Percentiles rank a stretch among this genome's conserved stretches.
These are phyloP conservation scores for Agonopterix heracliana DNA, from an alignment of 2,888 invertebrate species.

Conservation along the genomic window DNA sequence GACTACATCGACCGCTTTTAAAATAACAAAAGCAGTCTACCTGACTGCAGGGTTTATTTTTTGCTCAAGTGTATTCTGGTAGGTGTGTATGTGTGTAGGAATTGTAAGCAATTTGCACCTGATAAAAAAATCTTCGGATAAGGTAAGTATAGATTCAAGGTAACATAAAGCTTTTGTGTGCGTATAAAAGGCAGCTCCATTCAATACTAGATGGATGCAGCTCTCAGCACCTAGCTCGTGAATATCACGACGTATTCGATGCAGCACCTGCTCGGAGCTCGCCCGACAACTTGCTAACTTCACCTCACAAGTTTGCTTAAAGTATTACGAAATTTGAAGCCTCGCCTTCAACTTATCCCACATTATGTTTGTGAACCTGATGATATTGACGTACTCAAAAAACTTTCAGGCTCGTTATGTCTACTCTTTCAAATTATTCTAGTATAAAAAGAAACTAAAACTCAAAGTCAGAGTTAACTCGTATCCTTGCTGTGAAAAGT, in stretches of 20 bases:
- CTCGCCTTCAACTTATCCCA: constrained; percentile 42
- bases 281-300: constrained; percentile 48
- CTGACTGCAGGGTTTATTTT: no score
- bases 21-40: no score
- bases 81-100: no score
- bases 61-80: no score
- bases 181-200: constrained; percentile 19
- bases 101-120: no score
- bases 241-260: constrained; percentile 55
- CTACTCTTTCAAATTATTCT: constrained; percentile 16
- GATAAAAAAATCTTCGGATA: no score
- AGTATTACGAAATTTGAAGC: constrained; percentile 66
- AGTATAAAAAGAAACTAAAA: constrained; percentile 21
- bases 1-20: no score
- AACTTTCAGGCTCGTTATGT: constrained; percentile 45
- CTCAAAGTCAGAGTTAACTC: constrained; percentile 23
- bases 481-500: constrained; percentile 31
- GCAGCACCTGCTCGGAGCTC: constrained; percentile 65
- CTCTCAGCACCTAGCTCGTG: constrained; percentile 22
- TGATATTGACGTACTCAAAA: constrained; percentile 44
- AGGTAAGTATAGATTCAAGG: no score
- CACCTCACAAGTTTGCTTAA: constrained; percentile 59
- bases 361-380: constrained; percentile 59
- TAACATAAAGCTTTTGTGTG: no score
- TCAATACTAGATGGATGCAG: constrained; percentile 32